phyloP scores from a whole-genome alignment of 2,113 vertebrate species.

The Datnioides undecimradiatus region DNA sequence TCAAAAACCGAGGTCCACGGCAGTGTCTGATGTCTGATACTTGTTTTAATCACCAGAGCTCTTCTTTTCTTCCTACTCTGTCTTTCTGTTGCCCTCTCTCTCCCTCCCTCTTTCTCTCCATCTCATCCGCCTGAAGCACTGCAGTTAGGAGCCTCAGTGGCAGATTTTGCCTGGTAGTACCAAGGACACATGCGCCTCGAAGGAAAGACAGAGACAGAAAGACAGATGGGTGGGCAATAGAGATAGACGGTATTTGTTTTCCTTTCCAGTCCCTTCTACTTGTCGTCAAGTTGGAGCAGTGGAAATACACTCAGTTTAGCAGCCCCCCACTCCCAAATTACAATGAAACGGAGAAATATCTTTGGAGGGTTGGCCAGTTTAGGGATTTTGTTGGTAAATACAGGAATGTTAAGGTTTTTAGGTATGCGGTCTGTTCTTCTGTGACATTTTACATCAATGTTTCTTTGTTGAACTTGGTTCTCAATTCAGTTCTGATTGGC shows the following conservation, averaged over 20 bases:
- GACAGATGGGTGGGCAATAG: constrained; percentile 44
- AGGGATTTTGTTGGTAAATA: not conserved
- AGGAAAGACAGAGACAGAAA: constrained; percentile 50
- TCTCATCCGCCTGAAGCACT: constrained; percentile 42
- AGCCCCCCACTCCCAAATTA: not conserved
- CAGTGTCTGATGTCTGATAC: not conserved
- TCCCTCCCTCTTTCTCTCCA: not conserved
- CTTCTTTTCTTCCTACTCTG: not conserved
- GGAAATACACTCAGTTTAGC: not conserved
- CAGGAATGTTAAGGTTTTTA: not conserved
- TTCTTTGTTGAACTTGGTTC: not conserved
- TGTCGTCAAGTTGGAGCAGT: not conserved
- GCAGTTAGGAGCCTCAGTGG: constrained; percentile 35
- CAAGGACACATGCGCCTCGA: constrained; percentile 57
- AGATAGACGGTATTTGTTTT: constrained; percentile 39
- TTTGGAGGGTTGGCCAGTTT: not conserved
- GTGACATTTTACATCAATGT: not conserved
- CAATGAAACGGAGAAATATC: not conserved
- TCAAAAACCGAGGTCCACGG: not conserved
- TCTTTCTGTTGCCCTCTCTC: not conserved
- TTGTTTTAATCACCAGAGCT: not conserved
- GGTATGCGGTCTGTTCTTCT: not conserved
- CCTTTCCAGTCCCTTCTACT: not conserved
- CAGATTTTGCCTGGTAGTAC: constrained; percentile 51
- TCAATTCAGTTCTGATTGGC: constrained; percentile 8